Conservation (phyloP, 2,888 invertebrate species). For the Dynastes grantii region DNA sequence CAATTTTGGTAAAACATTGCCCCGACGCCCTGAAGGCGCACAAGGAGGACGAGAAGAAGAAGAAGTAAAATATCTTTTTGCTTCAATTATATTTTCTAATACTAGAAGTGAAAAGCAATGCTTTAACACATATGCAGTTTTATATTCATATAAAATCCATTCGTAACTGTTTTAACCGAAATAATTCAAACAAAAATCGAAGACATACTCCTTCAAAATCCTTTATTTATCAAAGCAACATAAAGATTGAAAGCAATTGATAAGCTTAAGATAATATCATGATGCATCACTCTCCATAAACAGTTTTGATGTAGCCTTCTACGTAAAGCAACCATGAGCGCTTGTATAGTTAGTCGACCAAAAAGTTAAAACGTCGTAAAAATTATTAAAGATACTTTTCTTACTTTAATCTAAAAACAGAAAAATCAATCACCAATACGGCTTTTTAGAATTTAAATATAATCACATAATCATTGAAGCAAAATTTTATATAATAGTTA, state of each 20-base stretch:
- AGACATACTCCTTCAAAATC: conserved; percentile 21
- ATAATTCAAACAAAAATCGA: conserved; percentile 27
- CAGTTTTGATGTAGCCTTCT: background rate
- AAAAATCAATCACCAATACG: conserved; percentile 1
- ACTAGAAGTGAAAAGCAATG: no score
- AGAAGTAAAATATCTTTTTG: no score
- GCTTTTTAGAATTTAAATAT: background rate
- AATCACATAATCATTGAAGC: background rate
- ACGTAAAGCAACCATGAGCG: conserved; percentile 7
- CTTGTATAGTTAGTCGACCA: conserved; percentile 10
- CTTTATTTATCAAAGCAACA: conserved; percentile 35
- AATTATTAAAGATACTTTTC: conserved; percentile 42
- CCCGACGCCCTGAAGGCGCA: no score
- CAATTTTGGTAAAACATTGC: no score
- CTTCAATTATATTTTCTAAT: no score
- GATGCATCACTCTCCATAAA: conserved; percentile 4
- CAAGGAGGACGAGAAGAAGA: no score
- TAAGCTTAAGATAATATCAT: background rate
- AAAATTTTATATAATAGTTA: conserved; percentile 22
- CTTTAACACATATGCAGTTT: no score
- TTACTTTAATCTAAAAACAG: conserved; percentile 45
- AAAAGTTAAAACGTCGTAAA: conserved; percentile 28
- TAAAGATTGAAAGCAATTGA: conserved; percentile 12
- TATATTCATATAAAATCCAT: no score
- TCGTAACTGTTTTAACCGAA: no score